A percentile compares a stretch with the other conserved stretches of the same genome.
phyloP scores from a whole-genome alignment of 2,113 vertebrate species.

The Lampris megalopsis region DNA sequence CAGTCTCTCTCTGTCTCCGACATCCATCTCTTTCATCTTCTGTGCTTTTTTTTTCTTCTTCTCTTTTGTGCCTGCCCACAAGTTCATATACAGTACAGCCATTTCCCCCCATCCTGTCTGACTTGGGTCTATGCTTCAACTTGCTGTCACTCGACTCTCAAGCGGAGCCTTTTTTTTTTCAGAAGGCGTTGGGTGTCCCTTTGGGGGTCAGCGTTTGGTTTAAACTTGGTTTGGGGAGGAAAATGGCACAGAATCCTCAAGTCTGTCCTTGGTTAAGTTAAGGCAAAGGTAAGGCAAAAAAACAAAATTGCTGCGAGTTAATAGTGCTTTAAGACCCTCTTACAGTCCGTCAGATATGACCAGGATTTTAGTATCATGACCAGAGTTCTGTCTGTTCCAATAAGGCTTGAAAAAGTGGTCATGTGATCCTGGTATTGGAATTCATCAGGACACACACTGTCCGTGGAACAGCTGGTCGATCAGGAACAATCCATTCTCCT shows the following conservation, averaged over 20 bases:
- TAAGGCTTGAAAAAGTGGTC: conserved; percentile 36
- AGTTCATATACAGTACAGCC: conserved; percentile 20
- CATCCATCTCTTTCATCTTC: background rate
- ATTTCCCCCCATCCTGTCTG: background rate
- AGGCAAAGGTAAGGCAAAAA: conserved; percentile 47
- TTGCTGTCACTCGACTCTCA: conserved; percentile 32
- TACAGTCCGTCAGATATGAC: background rate
- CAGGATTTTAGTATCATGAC: conserved; percentile 21
- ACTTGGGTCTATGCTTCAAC: background rate
- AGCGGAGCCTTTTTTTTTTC: conserved; percentile 8
- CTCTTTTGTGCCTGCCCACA: background rate
- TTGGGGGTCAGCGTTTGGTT: conserved; percentile 39
- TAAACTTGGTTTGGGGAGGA: conserved; percentile 15
- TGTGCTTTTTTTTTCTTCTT: conserved; percentile 2
- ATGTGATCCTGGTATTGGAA: conserved; percentile 20
- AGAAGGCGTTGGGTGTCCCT: background rate
- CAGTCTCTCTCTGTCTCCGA: conserved; percentile 12
- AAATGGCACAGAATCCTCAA: conserved; percentile 41
- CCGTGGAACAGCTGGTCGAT: conserved; percentile 40
- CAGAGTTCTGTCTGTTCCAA: conserved; percentile 36
- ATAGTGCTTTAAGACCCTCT: conserved; percentile 44
- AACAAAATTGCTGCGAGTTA: conserved; percentile 52
- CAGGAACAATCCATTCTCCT: conserved; percentile 31
- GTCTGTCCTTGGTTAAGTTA: conserved; percentile 37
- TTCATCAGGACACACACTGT: conserved; percentile 28